These are phyloP conservation scores for Samia ricini DNA, from an alignment of 1,140 invertebrate genomes.

Conservation along the genomic window DNA sequence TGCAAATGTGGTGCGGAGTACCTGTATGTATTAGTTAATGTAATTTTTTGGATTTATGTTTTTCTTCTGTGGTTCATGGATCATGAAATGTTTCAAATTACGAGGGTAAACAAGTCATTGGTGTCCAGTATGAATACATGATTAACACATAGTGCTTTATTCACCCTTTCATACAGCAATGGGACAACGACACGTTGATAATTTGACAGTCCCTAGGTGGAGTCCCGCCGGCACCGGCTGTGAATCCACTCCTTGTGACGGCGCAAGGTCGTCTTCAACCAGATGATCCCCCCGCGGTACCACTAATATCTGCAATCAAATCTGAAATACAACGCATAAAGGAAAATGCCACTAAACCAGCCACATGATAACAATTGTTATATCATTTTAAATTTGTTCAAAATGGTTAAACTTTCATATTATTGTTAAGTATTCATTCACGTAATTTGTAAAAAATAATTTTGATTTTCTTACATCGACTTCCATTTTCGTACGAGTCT, in stretches of 20 bases:
- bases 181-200: conserved; percentile 20
- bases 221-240: conserved; percentile 32
- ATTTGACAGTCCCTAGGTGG: conserved; percentile 31
- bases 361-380: conserved; percentile 6
- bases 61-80: too few relatives aligned
- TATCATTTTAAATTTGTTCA: conserved; percentile 3
- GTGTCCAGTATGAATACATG: neutral
- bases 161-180: conserved; percentile 18
- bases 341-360: conserved; percentile 43
- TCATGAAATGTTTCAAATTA: too few relatives aligned
- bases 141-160: neutral
- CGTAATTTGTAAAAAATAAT: neutral
- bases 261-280: conserved; percentile 61
- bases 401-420: neutral
- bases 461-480: neutral
- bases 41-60: too few relatives aligned
- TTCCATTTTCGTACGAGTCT: too few relatives aligned
- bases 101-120: too few relatives aligned
- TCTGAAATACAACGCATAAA: conserved; percentile 72
- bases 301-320: conserved; percentile 80
- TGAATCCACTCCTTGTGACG: conserved; percentile 60
- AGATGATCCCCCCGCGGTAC: conserved; percentile 79
- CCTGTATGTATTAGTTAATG: too few relatives aligned
- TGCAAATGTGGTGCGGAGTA: too few relatives aligned
- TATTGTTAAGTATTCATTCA: too few relatives aligned